Evolutionary conservation across 2,113 vertebrate genomes (phyloP), one percentile per base, ranked within the genome.

Genomic region (Mandrillus leucophaeus): DNA sequence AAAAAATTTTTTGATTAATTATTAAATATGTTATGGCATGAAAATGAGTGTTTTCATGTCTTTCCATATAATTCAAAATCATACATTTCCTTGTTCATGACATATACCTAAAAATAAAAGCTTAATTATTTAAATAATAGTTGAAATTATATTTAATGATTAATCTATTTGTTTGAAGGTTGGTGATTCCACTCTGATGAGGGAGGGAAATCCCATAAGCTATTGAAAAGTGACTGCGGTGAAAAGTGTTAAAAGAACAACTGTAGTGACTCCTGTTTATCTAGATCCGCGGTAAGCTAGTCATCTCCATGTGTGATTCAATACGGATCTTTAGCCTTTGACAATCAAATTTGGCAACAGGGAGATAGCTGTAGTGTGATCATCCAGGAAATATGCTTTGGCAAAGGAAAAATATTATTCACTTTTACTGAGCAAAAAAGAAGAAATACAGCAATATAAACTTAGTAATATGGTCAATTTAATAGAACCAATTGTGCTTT

Each of bases 1-100:
- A 8, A 86, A 89, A 93, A 97, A 66, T 94, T 88, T 81, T 97
- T 97, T 96, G 61, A 96, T 38, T 92, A 95, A 95, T 95, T 87
- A 95, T 81, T 96, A 96, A 17, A 75, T 35, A 82, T 22, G 13
- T 50, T 76, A 73, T 82, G 80, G 17, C 8, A 95, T 18, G 13
- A 64, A 57, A 57, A 72, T 43, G 57, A 96, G 11, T 48, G 27
- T 93, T 20, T 97, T 93, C 27, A 72, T 82, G 90, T 27, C 27
- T 97, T 93, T 75, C 38, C 25, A 25, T 61, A 59, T 40, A 78
- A 25, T 40, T 97, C 78, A 70, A 30, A 81, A 90, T 61, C 43
- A 81, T n/a, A 6, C 2, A 43, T 55, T 68, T 88, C 50, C 57
- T 48, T 81, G n/a, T 87, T 93, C 72, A 75, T 78, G 50, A 45